These are phyloP conservation scores for Hyalella azteca DNA, from an alignment of 2,888 invertebrate species.

Conservation along the genomic window DNA sequence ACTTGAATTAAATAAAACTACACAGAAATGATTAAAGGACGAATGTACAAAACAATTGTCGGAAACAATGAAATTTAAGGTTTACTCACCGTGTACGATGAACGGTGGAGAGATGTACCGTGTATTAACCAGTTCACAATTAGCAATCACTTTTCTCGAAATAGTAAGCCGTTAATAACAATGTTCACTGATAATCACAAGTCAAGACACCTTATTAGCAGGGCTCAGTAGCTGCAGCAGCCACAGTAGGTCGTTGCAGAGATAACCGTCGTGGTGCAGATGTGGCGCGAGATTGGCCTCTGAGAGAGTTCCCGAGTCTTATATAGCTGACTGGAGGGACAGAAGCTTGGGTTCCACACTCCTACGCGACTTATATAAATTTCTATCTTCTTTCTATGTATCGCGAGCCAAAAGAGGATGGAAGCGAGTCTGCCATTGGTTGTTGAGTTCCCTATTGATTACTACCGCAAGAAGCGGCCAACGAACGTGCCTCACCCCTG, in stretches of 20 bases:
- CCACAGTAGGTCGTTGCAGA: neutral
- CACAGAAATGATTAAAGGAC: too few species aligned
- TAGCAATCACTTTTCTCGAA: too few species aligned
- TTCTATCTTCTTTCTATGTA: conserved; percentile 55
- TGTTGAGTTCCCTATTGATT: conserved; percentile 49
- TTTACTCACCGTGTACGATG: too few species aligned
- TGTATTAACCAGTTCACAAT: too few species aligned
- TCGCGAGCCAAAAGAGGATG: conserved; percentile 43
- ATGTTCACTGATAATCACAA: neutral
- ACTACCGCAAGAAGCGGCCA: conserved; percentile 42
- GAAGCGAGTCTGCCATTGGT: conserved; percentile 46
- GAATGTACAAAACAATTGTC: too few species aligned
- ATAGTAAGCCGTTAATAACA: too few species aligned
- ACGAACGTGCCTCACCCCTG: conserved; percentile 43
- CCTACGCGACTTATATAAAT: conserved; percentile 48
- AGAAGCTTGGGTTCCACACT: conserved; percentile 42
- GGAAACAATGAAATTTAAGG: too few species aligned
- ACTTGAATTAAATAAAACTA: too few species aligned
- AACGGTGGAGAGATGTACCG: too few species aligned
- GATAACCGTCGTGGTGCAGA: neutral
- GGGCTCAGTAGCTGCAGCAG: neutral
- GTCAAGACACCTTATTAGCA: neutral
- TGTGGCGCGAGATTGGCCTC: neutral
- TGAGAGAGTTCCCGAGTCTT: neutral
- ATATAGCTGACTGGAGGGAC: conserved; percentile 4